Conservation (phyloP, 1,140 invertebrate species). For the Hylaeus anthracinus region DNA sequence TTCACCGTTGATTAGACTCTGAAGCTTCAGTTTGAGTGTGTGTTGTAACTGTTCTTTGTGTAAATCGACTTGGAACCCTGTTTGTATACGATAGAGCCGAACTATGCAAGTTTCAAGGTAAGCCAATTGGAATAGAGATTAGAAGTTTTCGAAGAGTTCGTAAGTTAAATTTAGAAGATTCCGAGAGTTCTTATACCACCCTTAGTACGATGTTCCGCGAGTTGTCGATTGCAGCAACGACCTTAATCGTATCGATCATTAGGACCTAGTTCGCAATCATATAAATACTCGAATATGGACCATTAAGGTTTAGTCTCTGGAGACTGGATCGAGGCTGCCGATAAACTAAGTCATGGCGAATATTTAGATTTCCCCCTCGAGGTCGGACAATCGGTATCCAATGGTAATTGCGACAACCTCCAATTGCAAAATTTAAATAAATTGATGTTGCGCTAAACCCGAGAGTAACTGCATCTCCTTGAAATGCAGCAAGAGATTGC, state of each 20-base stretch:
- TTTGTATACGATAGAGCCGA: not conserved
- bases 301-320: not conserved
- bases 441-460: not conserved
- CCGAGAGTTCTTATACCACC: no score
- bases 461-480: not conserved
- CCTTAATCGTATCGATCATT: no score
- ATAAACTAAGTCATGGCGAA: not conserved
- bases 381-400: not conserved
- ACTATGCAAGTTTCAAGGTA: not conserved
- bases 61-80: no score
- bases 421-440: not conserved
- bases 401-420: not conserved
- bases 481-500: not conserved
- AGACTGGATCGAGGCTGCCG: not conserved
- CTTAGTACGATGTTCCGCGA: no score
- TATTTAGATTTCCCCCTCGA: constrained; percentile 1
- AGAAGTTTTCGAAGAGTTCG: no score
- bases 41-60: not conserved
- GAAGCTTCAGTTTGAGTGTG: not conserved
- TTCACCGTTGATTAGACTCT: not conserved
- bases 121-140: not conserved
- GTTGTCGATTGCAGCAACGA: not conserved
- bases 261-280: no score
- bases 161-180: no score
- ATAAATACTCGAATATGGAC: not conserved